Base-by-base conservation (phyloP, 2,113 vertebrate genomes). In the Peromyscus maniculatus region DNA sequence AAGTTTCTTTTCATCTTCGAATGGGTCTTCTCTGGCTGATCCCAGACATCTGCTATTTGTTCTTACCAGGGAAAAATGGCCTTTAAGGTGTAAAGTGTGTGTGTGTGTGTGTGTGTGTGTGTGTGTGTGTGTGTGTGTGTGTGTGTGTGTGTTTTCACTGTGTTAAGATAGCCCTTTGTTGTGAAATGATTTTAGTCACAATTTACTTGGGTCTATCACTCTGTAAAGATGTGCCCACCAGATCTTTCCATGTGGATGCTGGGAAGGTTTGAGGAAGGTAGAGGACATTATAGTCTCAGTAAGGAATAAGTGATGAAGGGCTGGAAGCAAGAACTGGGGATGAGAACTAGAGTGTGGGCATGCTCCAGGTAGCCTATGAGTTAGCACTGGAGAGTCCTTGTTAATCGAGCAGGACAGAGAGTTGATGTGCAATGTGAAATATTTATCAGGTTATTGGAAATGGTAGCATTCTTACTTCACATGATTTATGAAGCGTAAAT, bases 151-250 rank as follows among this genome's bases (percentile, higher is more conserved):
- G 8, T 52, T 1, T 84, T 93, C 26, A 82, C 0, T 64, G 59
- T 90, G 36, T 17, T 15, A 43, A 96, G 52, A 49, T 74, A 97
- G 28, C 69, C 79, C 8, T 83, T 66, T 10, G 17, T 8, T 95
- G 19, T 93, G 91, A 87, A 91, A 19, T 91, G 64, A 96, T 92
- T 91, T 96, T n/a, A 79, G n/a, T 91, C 13, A 87, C 64, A 94
- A 88, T 91, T 28, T 88, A 96, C 86, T 77, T 94, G 33, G 31
- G n/a, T 59, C 17, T 57, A 22, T 93, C 69, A 39, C 31, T 93
- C 46, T 87, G 52, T 87, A 91, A 91, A 89, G 69, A 74, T 17
- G 12, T 33, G n/a, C 19, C 64, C 72, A 77, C 39, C 62, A 87
- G 24, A 86, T 43, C 8, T 52, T 88, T 91, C 57, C 19, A 26